phyloP scores from a whole-genome alignment of 1,140 invertebrate species.

The Cydia pomonella region DNA sequence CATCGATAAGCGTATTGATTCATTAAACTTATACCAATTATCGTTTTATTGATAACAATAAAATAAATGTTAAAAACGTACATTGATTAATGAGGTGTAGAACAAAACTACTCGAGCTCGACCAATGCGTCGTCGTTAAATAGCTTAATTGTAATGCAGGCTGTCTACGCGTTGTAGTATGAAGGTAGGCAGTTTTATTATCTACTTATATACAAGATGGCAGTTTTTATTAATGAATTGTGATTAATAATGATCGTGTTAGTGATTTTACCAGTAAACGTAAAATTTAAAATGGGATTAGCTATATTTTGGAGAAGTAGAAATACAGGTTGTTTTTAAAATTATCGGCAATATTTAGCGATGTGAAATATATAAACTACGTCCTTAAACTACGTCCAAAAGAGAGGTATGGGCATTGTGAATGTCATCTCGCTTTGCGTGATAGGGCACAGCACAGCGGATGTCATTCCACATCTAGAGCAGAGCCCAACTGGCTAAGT shows the following conservation, averaged over 20 bases:
- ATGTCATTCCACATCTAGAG: no score
- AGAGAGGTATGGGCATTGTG: no score
- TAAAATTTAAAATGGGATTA: no score
- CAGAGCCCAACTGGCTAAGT: no score
- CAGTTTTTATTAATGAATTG: not conserved
- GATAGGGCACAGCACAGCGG: no score
- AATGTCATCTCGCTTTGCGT: no score
- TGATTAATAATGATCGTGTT: not conserved
- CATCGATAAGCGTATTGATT: conserved; percentile 9
- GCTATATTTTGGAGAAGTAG: no score
- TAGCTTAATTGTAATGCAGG: not conserved
- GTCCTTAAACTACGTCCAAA: no score
- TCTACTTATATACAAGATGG: not conserved
- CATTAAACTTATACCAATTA: conserved; percentile 23
- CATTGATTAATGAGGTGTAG: conserved; percentile 14
- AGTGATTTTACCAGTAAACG: no score
- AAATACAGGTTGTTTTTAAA: no score
- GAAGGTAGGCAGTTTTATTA: not conserved
- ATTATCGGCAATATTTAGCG: no score
- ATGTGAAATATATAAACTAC: no score
- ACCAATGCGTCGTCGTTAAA: not conserved
- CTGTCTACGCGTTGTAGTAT: not conserved
- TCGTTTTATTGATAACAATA: conserved; percentile 17
- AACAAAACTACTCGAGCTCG: conserved; percentile 1
- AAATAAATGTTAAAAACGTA: not conserved